These are phyloP conservation scores for Calidris pugnax DNA, from an alignment of 2,113 vertebrate genomes.

Conservation along the genomic window DNA sequence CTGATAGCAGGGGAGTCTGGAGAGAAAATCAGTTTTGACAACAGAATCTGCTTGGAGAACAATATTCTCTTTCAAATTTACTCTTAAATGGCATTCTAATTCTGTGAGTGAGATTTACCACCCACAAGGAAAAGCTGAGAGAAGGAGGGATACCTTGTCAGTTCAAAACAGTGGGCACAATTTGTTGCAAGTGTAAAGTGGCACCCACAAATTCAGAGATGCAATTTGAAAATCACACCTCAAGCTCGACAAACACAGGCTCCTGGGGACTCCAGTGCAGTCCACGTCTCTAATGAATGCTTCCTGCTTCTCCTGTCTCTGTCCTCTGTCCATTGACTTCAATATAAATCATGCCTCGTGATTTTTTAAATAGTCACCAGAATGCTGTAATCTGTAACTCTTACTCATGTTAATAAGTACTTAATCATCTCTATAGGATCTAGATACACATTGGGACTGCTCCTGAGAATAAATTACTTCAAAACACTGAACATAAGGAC, in stretches of 20 bases:
- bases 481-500: not conserved
- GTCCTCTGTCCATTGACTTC: not conserved
- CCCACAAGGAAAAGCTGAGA: not conserved
- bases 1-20: not conserved
- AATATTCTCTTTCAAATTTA: not conserved
- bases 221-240: slow-evolving; percentile 22
- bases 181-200: not conserved
- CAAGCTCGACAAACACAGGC: not conserved
- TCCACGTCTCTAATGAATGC: not conserved
- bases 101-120: not conserved
- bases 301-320: not conserved
- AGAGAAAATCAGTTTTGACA: not conserved
- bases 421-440: slow-evolving; percentile 32
- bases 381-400: slow-evolving; percentile 10
- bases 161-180: not conserved
- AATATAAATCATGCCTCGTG: not conserved
- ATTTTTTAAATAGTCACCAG: slow-evolving; percentile 23
- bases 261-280: not conserved
- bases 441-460: not conserved
- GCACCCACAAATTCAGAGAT: not conserved
- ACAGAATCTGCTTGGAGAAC: not conserved
- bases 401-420: slow-evolving; percentile 34
- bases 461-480: slow-evolving; percentile 39
- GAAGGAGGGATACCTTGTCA: not conserved
- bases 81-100: not conserved